Evolutionary conservation across 1,140 invertebrate species (phyloP).

Genomic region (Drosophila funebris): DNA sequence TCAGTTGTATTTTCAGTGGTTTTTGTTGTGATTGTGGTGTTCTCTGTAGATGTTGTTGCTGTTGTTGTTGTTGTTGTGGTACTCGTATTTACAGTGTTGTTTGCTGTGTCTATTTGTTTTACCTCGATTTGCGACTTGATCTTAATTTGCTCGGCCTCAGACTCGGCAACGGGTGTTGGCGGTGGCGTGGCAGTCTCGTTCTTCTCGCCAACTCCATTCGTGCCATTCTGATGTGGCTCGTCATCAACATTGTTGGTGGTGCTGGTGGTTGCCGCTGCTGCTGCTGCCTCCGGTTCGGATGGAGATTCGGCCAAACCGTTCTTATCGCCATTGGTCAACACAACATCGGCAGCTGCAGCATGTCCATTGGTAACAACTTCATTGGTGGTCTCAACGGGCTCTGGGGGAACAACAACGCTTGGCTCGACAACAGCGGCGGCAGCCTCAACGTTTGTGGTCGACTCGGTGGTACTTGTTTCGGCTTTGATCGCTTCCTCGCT

Average conservation of each 20-base stretch:
- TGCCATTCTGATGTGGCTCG: constrained; percentile 72
- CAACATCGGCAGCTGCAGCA: constrained; percentile 41
- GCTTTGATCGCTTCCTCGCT: constrained; percentile 49
- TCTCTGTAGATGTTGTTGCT: constrained; percentile 15
- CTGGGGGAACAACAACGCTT: constrained; percentile 25
- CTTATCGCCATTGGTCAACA: constrained; percentile 65
- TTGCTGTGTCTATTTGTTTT: constrained; percentile 65
- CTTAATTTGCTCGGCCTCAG: constrained; percentile 68
- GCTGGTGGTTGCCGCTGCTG: no score
- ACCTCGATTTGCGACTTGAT: constrained; percentile 82
- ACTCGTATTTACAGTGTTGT: constrained; percentile 73
- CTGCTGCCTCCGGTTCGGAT: constrained; percentile 48
- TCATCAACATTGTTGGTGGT: constrained; percentile 60
- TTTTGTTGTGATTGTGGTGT: constrained; percentile 10
- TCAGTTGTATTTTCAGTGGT: constrained; percentile 39
- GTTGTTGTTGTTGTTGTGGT: constrained; percentile 51
- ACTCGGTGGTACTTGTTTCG: constrained; percentile 45
- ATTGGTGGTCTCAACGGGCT: constrained; percentile 14
- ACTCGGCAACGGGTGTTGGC: constrained; percentile 67
- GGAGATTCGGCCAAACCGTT: constrained; percentile 65
- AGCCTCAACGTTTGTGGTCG: constrained; percentile 85
- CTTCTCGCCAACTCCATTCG: constrained; percentile 57
- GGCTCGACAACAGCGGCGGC: constrained; percentile 35
- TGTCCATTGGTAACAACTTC: constrained; percentile 73
- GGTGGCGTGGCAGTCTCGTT: constrained; percentile 59